These are phyloP conservation scores for Scopus umbretta DNA, from an alignment of 2,113 vertebrate genomes.

Conservation along the genomic window DNA sequence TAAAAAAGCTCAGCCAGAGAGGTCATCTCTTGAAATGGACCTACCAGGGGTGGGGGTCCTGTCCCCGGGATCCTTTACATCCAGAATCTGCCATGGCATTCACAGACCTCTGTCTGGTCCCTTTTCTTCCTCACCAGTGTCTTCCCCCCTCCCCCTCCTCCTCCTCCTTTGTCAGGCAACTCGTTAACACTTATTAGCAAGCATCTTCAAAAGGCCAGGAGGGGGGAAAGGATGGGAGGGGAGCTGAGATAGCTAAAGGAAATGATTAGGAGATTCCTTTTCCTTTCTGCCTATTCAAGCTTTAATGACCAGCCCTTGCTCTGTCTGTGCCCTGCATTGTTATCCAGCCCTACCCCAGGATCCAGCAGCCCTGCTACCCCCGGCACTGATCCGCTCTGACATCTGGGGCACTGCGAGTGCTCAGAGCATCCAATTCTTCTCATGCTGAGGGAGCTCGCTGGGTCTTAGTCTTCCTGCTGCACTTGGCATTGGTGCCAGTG, in stretches of 20 bases:
- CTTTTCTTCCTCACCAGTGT: slow-evolving; percentile 25
- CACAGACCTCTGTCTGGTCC: slow-evolving; percentile 4
- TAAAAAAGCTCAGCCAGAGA: not conserved
- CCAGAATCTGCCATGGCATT: not conserved
- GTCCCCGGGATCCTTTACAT: not conserved
- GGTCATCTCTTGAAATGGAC: not conserved
- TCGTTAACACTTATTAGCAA: slow-evolving; percentile 66
- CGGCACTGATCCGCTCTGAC: not conserved
- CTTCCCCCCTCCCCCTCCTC: not conserved
- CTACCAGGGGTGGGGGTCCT: not conserved
- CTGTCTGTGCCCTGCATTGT: slow-evolving; percentile 45
- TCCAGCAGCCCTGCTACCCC: not conserved
- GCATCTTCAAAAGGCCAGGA: slow-evolving; percentile 58
- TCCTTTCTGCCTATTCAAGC: slow-evolving; percentile 53
- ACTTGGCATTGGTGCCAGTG: not conserved
- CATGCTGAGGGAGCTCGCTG: not conserved
- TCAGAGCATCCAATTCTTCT: not conserved
- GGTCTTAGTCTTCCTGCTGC: not conserved
- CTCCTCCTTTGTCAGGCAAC: slow-evolving; percentile 48
- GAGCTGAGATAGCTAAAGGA: slow-evolving; percentile 53
- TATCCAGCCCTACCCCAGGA: not conserved
- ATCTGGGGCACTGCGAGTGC: not conserved
- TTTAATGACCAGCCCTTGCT: slow-evolving; percentile 36
- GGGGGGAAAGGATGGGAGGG: slow-evolving; percentile 16
- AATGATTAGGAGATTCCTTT: slow-evolving; percentile 62